Conservation (phyloP, 2,888 invertebrate species). For the Notodonta ziczac region DNA sequence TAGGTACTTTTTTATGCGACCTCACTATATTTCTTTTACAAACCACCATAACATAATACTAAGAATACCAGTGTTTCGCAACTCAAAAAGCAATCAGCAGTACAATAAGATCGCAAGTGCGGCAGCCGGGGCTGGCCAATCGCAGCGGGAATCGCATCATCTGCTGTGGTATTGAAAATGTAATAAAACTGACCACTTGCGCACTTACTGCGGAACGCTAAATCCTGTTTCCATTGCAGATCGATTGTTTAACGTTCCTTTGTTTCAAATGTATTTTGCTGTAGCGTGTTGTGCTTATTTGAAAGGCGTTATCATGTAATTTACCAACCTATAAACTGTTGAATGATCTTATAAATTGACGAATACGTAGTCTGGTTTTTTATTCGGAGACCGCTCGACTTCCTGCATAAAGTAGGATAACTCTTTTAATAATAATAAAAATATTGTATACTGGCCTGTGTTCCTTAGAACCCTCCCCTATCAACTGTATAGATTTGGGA, state of each 20-base stretch:
- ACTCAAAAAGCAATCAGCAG: conserved; percentile 43
- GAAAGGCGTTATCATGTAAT: neutral
- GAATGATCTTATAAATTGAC: too few species aligned
- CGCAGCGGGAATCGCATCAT: conserved; percentile 37
- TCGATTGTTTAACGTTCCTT: neutral
- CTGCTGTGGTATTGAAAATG: conserved; percentile 40
- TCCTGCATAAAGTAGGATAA: too few species aligned
- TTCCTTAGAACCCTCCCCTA: too few species aligned
- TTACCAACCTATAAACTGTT: too few species aligned
- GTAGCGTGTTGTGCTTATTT: neutral
- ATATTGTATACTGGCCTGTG: too few species aligned
- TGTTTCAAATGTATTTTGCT: neutral
- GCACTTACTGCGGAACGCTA: conserved; percentile 5
- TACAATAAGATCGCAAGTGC: conserved; percentile 27
- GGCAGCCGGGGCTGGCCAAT: conserved; percentile 22
- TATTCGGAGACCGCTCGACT: too few species aligned
- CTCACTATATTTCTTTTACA: too few species aligned
- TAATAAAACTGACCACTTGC: conserved; percentile 29
- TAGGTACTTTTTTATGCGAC: too few species aligned
- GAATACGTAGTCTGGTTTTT: too few species aligned
- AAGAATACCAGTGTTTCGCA: conserved; percentile 26
- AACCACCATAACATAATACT: conserved; percentile 6
- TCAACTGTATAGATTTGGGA: too few species aligned
- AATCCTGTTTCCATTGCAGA: conserved; percentile 3
- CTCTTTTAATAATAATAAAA: too few species aligned